Conservation (phyloP, 1,140 invertebrate genomes). For the Sarcophaga bullata region DNA sequence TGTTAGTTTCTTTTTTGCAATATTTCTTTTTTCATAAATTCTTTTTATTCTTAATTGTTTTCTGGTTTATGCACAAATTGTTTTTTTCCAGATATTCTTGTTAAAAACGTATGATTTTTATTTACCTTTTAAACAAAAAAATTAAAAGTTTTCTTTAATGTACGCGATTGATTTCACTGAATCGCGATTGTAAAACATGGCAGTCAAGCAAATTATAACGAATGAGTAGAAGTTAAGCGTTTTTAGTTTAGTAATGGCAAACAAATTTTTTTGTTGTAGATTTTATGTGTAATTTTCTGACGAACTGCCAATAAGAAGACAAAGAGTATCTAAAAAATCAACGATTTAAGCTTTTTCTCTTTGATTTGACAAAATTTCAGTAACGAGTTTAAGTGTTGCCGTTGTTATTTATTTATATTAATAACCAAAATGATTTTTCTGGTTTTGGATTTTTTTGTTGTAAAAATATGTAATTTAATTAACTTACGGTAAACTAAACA, state of each 20-base stretch:
- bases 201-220: conserved; percentile 46
- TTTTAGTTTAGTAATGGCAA: neutral
- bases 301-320: conserved; percentile 24
- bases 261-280: neutral
- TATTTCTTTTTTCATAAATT: conserved; percentile 5
- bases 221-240: conserved; percentile 32
- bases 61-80: no score
- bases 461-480: no score
- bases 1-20: neutral
- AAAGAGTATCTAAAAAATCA: neutral
- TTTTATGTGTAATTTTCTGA: conserved; percentile 27
- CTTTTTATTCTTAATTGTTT: neutral
- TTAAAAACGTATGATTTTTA: conserved; percentile 21
- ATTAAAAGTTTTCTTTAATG: conserved; percentile 42
- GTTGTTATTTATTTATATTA: no score
- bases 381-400: no score
- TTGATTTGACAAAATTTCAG: no score
- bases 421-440: no score
- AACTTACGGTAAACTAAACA: no score
- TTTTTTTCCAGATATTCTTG: neutral
- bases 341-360: no score
- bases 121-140: conserved; percentile 47
- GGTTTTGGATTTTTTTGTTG: no score
- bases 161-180: conserved; percentile 44
- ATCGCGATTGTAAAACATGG: conserved; percentile 45